phyloP scores from a whole-genome alignment of 2,888 invertebrate species.

The Leucophora obtusa region DNA sequence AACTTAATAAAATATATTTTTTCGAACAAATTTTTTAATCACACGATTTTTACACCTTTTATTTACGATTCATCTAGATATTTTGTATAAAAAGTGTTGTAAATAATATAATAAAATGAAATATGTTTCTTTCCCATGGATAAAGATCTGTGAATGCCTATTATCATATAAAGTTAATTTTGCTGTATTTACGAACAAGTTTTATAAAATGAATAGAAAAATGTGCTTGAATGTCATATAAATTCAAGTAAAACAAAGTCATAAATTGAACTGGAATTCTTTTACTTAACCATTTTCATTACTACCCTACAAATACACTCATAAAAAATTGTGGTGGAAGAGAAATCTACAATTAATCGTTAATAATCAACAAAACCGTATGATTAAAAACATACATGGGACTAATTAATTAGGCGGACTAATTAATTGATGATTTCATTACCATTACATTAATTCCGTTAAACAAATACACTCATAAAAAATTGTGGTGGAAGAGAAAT shows the following conservation, averaged over 20 bases:
- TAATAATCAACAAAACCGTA: no score
- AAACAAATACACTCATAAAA: background rate
- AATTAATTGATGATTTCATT: no score
- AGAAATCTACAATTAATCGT: no score
- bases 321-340: no score
- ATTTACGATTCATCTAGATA: background rate
- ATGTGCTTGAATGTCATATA: background rate
- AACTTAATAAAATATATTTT: background rate
- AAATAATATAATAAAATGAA: background rate
- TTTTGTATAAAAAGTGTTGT: background rate
- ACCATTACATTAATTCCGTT: no score
- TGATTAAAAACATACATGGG: no score
- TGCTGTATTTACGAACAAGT: background rate
- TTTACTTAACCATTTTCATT: background rate
- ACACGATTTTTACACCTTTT: conserved; percentile 3
- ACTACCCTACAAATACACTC: background rate
- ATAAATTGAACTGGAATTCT: background rate
- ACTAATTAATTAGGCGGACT: no score
- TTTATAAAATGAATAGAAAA: background rate
- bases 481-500: no score
- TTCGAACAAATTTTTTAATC: background rate
- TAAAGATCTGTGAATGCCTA: background rate
- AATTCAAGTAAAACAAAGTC: background rate
- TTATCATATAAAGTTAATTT: background rate
- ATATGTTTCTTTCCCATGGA: background rate